A percentile compares a stretch with the other conserved stretches of the same genome.
Evolutionary conservation across 92 coral and sea anemone species (phyloP).

Genomic region (Phenganax stokvisi): DNA sequence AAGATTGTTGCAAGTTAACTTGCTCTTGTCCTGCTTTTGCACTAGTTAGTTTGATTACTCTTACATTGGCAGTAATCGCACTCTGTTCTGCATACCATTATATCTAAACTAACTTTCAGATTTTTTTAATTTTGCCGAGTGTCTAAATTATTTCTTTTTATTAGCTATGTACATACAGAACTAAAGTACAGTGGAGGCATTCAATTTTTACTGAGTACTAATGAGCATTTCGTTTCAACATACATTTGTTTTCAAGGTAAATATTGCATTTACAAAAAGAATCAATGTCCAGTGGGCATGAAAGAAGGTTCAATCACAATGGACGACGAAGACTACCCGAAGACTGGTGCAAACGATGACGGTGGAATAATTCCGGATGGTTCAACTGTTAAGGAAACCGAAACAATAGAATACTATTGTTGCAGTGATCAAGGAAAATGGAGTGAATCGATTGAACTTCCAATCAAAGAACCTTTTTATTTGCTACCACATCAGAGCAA

Average conservation of each 20-base stretch:
- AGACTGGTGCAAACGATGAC: not conserved
- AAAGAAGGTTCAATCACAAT: conserved; percentile 6
- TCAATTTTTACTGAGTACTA: no score
- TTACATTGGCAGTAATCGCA: no score
- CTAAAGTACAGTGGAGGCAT: no score
- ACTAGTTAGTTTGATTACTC: no score
- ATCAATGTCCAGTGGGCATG: conserved; percentile 23
- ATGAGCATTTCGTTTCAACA: not conserved
- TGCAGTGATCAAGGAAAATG: conserved; percentile 16
- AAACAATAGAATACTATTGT: conserved; percentile 18
- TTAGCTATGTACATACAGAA: no score
- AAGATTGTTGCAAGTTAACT: no score
- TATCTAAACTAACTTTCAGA: no score
- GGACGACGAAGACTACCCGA: conserved; percentile 15
- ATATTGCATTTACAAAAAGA: conserved; percentile 22
- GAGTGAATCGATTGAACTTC: conserved; percentile 24
- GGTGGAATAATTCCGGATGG: conserved; percentile 22
- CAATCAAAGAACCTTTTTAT: conserved; percentile 9
- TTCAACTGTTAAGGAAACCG: not conserved
- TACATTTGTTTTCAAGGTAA: not conserved
- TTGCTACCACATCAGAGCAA: conserved; percentile 6
- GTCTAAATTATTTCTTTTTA: no score
- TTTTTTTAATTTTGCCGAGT: no score
- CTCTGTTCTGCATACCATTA: no score
- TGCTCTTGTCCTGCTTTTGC: not conserved